A percentile compares a stretch with the other conserved stretches of the same genome.
phyloP scores from a whole-genome alignment of 1,140 invertebrate genomes.

The Sarcophaga peregrina region DNA sequence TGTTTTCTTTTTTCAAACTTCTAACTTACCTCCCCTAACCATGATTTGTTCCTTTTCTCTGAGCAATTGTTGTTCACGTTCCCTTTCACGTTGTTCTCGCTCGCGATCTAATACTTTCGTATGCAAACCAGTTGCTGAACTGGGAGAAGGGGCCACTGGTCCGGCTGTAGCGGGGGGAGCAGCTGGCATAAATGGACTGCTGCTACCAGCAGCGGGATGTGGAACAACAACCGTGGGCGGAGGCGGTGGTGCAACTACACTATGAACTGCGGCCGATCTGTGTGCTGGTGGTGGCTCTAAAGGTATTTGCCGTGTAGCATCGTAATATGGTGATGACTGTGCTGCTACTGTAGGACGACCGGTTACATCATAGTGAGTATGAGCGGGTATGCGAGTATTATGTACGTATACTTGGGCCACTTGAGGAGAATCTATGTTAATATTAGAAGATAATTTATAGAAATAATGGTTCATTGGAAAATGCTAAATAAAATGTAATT shows the following conservation, averaged over 20 bases:
- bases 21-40: conserved; percentile 45
- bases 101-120: conserved; percentile 57
- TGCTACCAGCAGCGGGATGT: conserved; percentile 50
- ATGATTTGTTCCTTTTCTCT: conserved; percentile 47
- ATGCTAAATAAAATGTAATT: conserved; percentile 49
- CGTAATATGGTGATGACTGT: conserved; percentile 65
- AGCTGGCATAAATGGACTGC: conserved; percentile 71
- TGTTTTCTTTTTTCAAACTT: not conserved
- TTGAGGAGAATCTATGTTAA: conserved; percentile 73
- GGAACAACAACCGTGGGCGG: conserved; percentile 55
- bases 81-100: conserved; percentile 57
- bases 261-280: conserved; percentile 67
- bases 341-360: conserved; percentile 54
- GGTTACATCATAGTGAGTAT: conserved; percentile 59
- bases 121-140: conserved; percentile 36
- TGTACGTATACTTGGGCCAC: conserved; percentile 77
- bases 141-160: conserved; percentile 43
- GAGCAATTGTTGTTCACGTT: conserved; percentile 46
- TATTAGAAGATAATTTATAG: not conserved
- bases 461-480: not conserved
- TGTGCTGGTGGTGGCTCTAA: conserved; percentile 76
- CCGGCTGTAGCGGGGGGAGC: conserved; percentile 55
- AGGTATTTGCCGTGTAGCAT: conserved; percentile 53
- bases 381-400: conserved; percentile 67
- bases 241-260: conserved; percentile 65